phyloP scores from a whole-genome alignment of 2,797 vertebrate species.

The Selene dorsalis region DNA sequence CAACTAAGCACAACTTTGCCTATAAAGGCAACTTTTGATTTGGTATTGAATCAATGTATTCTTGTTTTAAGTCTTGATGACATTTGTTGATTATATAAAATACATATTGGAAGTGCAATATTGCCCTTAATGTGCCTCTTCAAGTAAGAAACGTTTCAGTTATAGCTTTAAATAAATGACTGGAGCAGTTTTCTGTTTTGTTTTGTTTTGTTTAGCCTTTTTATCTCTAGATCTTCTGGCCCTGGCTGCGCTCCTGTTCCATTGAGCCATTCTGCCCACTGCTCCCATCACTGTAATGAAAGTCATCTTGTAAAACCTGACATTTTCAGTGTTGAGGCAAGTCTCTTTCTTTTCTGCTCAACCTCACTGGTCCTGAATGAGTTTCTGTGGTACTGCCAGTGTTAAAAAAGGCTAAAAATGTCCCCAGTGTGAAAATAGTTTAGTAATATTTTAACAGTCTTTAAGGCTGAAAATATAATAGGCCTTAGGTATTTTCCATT shows the following conservation, averaged over 20 bases:
- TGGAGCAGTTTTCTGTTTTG: background rate
- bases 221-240: slow-evolving; percentile 4
- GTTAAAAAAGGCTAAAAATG: slow-evolving; percentile 48
- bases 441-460: slow-evolving; percentile 33
- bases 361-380: slow-evolving; percentile 33
- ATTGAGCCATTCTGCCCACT: slow-evolving; percentile 29
- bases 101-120: background rate
- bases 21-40: background rate
- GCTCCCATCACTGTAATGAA: slow-evolving; percentile 53
- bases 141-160: slow-evolving; percentile 7
- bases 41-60: background rate
- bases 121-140: background rate
- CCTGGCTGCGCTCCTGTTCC: slow-evolving; percentile 18
- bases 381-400: slow-evolving; percentile 19
- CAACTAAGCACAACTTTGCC: background rate
- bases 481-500: slow-evolving; percentile 49
- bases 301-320: slow-evolving; percentile 65
- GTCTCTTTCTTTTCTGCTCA: slow-evolving; percentile 41
- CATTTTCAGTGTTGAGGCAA: slow-evolving; percentile 54
- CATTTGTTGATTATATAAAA: background rate
- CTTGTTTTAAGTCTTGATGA: background rate
- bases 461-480: slow-evolving; percentile 41
- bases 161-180: background rate
- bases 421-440: slow-evolving; percentile 49
- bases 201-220: background rate